Evolutionary conservation across 2,797 vertebrate species (phyloP).

Genomic region (Chloroceryle inda): DNA sequence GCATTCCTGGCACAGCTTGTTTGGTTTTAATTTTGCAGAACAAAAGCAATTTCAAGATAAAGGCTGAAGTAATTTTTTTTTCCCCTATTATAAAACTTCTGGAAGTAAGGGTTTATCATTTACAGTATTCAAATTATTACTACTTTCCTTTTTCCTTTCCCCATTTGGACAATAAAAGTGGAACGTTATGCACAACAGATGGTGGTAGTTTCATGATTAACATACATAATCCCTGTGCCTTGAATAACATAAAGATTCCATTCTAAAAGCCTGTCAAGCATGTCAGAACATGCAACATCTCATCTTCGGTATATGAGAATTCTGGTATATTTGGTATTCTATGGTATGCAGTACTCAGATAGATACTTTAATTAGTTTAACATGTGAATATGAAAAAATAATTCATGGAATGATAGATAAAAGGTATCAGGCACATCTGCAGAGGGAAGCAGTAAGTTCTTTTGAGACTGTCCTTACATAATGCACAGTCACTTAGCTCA

Average conservation of each 20-base stretch:
- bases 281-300: background rate
- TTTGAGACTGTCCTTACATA: background rate
- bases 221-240: background rate
- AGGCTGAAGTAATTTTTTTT: background rate
- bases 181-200: background rate
- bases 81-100: background rate
- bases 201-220: background rate
- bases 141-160: background rate
- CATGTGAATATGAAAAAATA: background rate
- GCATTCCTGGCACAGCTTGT: background rate
- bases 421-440: background rate
- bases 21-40: constrained; percentile 11
- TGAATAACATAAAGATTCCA: background rate
- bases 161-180: background rate
- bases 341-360: background rate
- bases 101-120: background rate
- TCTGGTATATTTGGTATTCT: background rate
- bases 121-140: background rate
- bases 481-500: background rate
- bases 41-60: background rate
- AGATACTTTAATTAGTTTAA: background rate
- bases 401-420: background rate
- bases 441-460: background rate
- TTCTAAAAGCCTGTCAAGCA: background rate
- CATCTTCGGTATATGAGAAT: background rate